phyloP scores from a whole-genome alignment of 2,888 invertebrate species.

The Imbricaverruca yamaguchii region DNA sequence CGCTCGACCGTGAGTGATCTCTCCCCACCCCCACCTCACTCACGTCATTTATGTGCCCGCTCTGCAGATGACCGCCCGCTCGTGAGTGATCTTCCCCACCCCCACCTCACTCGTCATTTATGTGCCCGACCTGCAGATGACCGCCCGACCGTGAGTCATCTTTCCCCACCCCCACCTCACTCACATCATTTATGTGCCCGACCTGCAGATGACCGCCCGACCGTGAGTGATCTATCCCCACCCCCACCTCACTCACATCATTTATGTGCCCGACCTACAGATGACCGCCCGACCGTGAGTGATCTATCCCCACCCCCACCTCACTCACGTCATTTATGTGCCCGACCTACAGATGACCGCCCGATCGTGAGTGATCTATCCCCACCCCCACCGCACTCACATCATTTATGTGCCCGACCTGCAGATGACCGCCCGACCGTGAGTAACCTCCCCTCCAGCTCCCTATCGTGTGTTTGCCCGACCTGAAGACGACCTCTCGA shows the following conservation, averaged over 20 bases:
- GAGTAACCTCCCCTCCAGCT: no score
- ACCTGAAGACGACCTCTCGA: constrained; percentile 64
- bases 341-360: constrained; percentile 75
- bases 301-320: no score
- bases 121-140: constrained; percentile 74
- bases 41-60: constrained; percentile 62
- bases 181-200: constrained; percentile 59
- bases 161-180: no score
- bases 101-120: constrained; percentile 40
- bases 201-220: constrained; percentile 65
- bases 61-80: constrained; percentile 61
- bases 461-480: constrained; percentile 60
- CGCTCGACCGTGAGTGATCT: constrained; percentile 57
- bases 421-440: constrained; percentile 56
- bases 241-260: no score
- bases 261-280: constrained; percentile 74
- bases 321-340: constrained; percentile 50
- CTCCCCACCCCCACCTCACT: background rate
- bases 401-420: constrained; percentile 69
- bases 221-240: background rate
- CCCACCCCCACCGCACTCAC: no score
- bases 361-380: background rate
- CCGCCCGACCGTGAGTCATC: no score
- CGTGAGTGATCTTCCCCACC: constrained; percentile 49
- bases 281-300: constrained; percentile 65